Percentiles rank a stretch among this genome's conserved stretches.
phyloP scores from a whole-genome alignment of 2,113 vertebrate species.

The Osmerus eperlanus region DNA sequence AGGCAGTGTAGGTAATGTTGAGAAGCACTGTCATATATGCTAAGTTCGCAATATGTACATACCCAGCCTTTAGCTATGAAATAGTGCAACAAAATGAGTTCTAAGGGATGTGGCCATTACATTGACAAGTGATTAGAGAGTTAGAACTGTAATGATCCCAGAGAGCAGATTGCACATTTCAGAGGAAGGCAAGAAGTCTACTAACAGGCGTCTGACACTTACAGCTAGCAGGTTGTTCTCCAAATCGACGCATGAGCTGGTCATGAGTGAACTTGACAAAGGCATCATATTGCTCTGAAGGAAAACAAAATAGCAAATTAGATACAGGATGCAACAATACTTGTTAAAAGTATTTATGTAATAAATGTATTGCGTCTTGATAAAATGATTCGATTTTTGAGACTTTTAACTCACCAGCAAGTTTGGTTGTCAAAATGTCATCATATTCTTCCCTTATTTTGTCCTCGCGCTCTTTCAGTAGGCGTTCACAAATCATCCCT shows the following conservation, averaged over 20 bases:
- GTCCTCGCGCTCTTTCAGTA: slow-evolving; percentile 97
- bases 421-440: slow-evolving; percentile 94
- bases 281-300: slow-evolving; percentile 94
- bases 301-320: slow-evolving; percentile 12
- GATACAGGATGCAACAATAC: not conserved
- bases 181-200: not conserved
- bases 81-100: no score
- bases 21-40: no score
- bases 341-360: no score
- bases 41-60: no score
- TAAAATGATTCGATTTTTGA: not conserved
- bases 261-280: slow-evolving; percentile 99
- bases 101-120: no score
- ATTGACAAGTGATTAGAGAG: not conserved
- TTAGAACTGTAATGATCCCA: not conserved
- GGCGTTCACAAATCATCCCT: slow-evolving; percentile 98
- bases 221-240: slow-evolving; percentile 99
- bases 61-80: no score
- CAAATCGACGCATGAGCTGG: slow-evolving; percentile 97
- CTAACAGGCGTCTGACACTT: slow-evolving; percentile 63
- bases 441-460: slow-evolving; percentile 97
- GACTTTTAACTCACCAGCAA: slow-evolving; percentile 81
- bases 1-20: not conserved
- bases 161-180: not conserved
- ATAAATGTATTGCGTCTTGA: not conserved